Percentiles rank a stretch among this genome's conserved stretches.
Conservation (phyloP, 2,888 invertebrate genomes). For the Drosophila seclusa region DNA sequence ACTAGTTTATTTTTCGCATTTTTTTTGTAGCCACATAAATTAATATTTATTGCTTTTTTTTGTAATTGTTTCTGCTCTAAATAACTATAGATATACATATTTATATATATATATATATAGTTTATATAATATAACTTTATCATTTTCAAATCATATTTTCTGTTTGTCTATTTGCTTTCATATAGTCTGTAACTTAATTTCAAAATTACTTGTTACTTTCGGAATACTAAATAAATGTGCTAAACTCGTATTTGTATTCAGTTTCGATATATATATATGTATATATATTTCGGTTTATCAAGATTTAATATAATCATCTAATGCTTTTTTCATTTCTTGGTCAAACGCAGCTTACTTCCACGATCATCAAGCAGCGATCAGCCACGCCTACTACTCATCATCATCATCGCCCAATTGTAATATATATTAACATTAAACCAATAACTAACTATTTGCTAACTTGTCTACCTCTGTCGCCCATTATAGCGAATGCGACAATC, state of each 20-base stretch:
- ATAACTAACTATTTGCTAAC: not conserved
- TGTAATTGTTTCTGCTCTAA: not conserved
- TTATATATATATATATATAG: not conserved
- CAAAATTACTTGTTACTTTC: slow-evolving; percentile 1
- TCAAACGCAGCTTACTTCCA: slow-evolving; percentile 63
- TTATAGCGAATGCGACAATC: slow-evolving; percentile 48
- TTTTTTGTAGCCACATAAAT: not conserved
- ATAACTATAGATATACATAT: not conserved
- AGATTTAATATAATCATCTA: slow-evolving; percentile 6
- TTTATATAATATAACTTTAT: not conserved
- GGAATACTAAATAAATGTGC: not conserved
- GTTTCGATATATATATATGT: not conserved
- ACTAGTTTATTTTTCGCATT: not conserved
- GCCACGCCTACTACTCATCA: slow-evolving; percentile 64
- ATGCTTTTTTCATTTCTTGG: slow-evolving; percentile 9
- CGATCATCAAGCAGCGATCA: slow-evolving; percentile 59
- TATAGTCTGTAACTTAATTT: slow-evolving; percentile 6
- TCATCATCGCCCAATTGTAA: slow-evolving; percentile 72
- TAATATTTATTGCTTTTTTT: not conserved
- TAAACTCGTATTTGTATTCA: not conserved
- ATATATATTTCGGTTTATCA: slow-evolving; percentile 2
- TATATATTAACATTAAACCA: not conserved
- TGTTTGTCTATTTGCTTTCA: not conserved
- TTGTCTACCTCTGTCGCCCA: slow-evolving; percentile 1
- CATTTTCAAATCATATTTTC: not conserved